Conservation (phyloP, 2,113 vertebrate genomes). For the Oryzias curvinotus region DNA sequence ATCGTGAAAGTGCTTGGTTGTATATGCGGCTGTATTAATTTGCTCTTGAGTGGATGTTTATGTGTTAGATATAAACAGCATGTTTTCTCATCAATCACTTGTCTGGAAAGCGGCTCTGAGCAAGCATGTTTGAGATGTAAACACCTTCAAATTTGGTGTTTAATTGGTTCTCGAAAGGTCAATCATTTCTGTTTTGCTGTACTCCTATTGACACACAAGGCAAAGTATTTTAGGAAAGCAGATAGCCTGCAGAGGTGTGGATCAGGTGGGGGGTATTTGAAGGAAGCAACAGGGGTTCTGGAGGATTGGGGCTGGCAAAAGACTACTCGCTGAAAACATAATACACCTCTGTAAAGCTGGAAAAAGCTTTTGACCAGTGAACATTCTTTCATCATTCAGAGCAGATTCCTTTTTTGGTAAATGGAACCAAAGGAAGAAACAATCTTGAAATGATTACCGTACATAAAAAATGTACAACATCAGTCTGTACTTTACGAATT, state of each 20-base stretch:
- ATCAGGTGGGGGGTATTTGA: conserved; percentile 33
- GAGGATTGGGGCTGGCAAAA: conserved; percentile 40
- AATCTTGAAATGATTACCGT: not conserved
- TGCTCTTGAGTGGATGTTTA: conserved; percentile 11
- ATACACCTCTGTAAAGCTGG: conserved; percentile 21
- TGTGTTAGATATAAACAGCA: conserved; percentile 3
- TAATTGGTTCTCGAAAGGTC: conserved; percentile 90
- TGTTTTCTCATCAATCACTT: conserved; percentile 85
- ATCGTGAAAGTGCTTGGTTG: conserved; percentile 47
- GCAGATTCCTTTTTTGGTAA: not conserved
- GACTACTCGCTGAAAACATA: conserved; percentile 33
- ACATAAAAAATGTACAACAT: too few relatives aligned
- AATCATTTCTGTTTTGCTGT: conserved; percentile 81
- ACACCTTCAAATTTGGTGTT: conserved; percentile 91
- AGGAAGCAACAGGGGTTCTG: conserved; percentile 15
- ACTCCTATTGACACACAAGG: conserved; percentile 73
- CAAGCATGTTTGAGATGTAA: conserved; percentile 88
- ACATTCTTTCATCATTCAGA: conserved; percentile 8
- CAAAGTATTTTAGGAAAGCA: conserved; percentile 79
- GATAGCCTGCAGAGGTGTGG: conserved; percentile 39
- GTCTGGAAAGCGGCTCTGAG: conserved; percentile 84
- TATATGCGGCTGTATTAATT: conserved; percentile 25
- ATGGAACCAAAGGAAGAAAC: not conserved
- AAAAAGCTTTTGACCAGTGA: conserved; percentile 6
- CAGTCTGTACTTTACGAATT: too few relatives aligned